Conservation (phyloP, 92 coral and sea anemone genomes). For the Umimayanthus kanabou region DNA sequence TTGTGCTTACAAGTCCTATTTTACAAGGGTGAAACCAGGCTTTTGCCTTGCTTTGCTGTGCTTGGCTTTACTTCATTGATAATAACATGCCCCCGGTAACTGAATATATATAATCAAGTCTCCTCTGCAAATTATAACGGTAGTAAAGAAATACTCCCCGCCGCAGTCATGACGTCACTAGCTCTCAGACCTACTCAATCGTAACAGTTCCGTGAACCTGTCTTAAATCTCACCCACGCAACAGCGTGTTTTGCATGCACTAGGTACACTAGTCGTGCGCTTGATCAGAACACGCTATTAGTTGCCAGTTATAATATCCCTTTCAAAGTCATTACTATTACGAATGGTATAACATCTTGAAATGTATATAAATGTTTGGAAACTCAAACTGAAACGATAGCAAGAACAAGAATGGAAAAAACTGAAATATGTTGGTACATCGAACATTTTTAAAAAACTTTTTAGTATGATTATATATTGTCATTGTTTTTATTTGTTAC, state of each 20-base stretch:
- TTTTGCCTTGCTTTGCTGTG: too few relatives aligned
- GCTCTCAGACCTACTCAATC: neutral
- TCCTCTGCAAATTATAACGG: too few relatives aligned
- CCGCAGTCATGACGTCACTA: neutral
- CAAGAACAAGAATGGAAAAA: too few relatives aligned
- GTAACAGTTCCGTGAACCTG: neutral
- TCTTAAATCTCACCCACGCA: neutral
- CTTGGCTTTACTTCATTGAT: too few relatives aligned
- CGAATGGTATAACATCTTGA: neutral
- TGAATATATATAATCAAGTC: neutral
- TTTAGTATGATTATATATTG: too few relatives aligned
- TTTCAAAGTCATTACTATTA: neutral
- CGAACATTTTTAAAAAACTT: too few relatives aligned
- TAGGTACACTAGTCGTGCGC: neutral
- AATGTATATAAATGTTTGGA: neutral
- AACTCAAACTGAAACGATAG: too few relatives aligned
- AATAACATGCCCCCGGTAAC: neutral
- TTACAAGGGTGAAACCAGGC: too few relatives aligned
- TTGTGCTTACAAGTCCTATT: too few relatives aligned
- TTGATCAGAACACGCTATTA: neutral
- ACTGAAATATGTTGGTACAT: too few relatives aligned
- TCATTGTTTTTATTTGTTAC: too few relatives aligned
- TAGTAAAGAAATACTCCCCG: too few relatives aligned
- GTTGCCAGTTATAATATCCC: neutral
- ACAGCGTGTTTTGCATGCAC: neutral